Percentiles rank a stretch among this genome's conserved stretches.
Conservation (phyloP, 2,888 invertebrate species). For the Shargacucullia verbasci region DNA sequence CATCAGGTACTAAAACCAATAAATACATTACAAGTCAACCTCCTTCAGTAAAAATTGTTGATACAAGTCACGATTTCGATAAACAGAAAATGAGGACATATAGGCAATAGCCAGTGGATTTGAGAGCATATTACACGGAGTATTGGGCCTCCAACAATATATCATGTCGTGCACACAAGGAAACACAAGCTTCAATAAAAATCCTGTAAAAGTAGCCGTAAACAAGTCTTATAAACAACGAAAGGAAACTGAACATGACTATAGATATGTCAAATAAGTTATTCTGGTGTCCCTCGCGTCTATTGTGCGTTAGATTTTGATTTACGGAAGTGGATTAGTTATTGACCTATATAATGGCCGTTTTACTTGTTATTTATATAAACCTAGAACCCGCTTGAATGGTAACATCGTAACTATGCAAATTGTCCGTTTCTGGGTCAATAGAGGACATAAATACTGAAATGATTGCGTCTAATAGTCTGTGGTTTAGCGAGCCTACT, state of each 20-base stretch:
- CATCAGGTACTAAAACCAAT: slow-evolving; percentile 56
- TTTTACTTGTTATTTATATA: slow-evolving; percentile 32
- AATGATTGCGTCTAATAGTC: slow-evolving; percentile 51
- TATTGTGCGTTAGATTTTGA: slow-evolving; percentile 26
- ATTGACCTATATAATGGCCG: slow-evolving; percentile 26
- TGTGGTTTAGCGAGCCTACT: slow-evolving; percentile 30
- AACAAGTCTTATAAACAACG: slow-evolving; percentile 60
- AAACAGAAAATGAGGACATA: slow-evolving; percentile 74
- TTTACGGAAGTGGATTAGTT: slow-evolving; percentile 33
- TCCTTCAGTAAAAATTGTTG: slow-evolving; percentile 59
- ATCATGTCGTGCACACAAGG: slow-evolving; percentile 67
- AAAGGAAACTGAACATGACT: slow-evolving; percentile 44
- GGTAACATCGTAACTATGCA: slow-evolving; percentile 49
- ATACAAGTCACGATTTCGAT: slow-evolving; percentile 81
- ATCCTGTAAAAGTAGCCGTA: slow-evolving; percentile 65
- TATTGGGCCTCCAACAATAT: slow-evolving; percentile 68
- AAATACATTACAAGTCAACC: slow-evolving; percentile 51
- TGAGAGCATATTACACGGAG: slow-evolving; percentile 65
- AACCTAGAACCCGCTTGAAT: slow-evolving; percentile 11
- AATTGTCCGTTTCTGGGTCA: slow-evolving; percentile 54
- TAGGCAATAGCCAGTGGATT: slow-evolving; percentile 69
- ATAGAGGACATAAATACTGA: slow-evolving; percentile 48
- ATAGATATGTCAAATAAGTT: slow-evolving; percentile 55
- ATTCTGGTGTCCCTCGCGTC: slow-evolving; percentile 22
- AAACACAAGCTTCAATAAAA: slow-evolving; percentile 69